Base-by-base conservation (phyloP, 2,888 invertebrate species). In the Caenorhabditis japonica region DNA sequence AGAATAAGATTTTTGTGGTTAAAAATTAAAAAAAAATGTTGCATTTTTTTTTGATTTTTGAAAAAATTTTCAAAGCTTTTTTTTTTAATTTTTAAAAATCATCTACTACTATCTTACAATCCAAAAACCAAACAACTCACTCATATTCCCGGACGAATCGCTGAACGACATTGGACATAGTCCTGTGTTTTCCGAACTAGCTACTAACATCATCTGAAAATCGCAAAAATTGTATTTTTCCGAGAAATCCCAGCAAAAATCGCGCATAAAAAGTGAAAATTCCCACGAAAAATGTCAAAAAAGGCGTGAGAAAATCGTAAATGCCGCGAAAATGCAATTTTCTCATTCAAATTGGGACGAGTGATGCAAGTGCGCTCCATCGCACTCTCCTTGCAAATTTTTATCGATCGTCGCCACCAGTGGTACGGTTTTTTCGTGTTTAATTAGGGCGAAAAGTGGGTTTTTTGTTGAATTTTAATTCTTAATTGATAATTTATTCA, bases 81-180 rank as follows among this genome's bases (percentile, higher is more conserved):
- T 30, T 30, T 7, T 30, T 30, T 5, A 30, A 7, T 30, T 30
- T 30, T n/a, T 7, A 39, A 39, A 38, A 39, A 53, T 53, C 19
- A 38, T 13, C 21, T 10, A 17, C 5, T 30, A 10, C 10, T 30
- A 7, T 30, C 10, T 10, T 30, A 30, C 30, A 30, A 30, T 30
- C 10, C 25, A 52, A 44, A 39, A n/a, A 30, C 30, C 10, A 5
- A 21, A 41, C 60, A 53, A 60, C 75, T 49, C 23, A 73, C 76
- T 41, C 10, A 75, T 87, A 51, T 87, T 87, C 12, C 88, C 88
- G 59, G 88, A 88, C 53, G 88, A 88, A 79, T 90, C 89, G 10
- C 87, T 85, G 75, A 89, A 89, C 60, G 88, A 88, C 82, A 87
- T 84, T 25, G 88, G 85, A 62, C 85, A 82, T 21, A 86, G 87